Evolutionary conservation across 2,888 invertebrate genomes (phyloP).

Genomic region (Uropetala carovei): DNA sequence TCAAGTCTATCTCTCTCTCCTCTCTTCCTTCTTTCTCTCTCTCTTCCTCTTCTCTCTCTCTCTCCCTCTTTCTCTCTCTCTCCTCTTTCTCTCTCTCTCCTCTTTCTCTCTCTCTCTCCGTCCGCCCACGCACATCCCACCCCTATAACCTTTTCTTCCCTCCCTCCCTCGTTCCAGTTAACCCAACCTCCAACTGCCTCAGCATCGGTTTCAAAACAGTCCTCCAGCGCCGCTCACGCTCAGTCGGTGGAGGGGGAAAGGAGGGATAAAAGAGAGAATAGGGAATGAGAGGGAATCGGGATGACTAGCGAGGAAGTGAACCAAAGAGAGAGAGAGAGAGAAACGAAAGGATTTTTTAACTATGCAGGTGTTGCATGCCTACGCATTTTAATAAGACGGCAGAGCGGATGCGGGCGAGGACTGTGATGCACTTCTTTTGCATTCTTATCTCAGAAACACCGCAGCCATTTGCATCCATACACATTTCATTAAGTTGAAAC

Average conservation of each 20-base stretch:
- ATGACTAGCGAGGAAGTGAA: neutral
- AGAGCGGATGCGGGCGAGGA: neutral
- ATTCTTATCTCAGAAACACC: slow-evolving; percentile 21
- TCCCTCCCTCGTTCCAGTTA: slow-evolving; percentile 8
- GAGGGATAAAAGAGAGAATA: neutral
- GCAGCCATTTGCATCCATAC: slow-evolving; percentile 15
- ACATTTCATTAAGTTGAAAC: slow-evolving; percentile 7
- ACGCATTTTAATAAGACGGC: slow-evolving; percentile 35
- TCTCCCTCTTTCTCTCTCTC: too few relatives aligned
- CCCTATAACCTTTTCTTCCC: neutral
- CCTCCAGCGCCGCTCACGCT: neutral
- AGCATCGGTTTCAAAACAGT: slow-evolving; percentile 20
- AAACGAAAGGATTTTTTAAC: neutral
- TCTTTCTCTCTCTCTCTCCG: neutral
- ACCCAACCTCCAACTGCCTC: slow-evolving; percentile 3
- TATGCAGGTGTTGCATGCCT: slow-evolving; percentile 34
- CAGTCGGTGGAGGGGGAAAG: neutral
- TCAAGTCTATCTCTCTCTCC: too few relatives aligned
- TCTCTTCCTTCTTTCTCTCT: too few relatives aligned
- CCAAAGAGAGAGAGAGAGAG: neutral
- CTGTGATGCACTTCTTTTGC: slow-evolving; percentile 27
- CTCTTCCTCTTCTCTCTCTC: too few relatives aligned
- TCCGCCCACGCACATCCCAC: neutral
- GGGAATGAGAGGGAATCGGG: neutral
- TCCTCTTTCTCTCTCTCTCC: neutral